Evolutionary conservation across 64 coral and sea anemone species (phyloP), one percentile per base, ranked within the genome.

Genomic region (Stylophora pistillata): DNA sequence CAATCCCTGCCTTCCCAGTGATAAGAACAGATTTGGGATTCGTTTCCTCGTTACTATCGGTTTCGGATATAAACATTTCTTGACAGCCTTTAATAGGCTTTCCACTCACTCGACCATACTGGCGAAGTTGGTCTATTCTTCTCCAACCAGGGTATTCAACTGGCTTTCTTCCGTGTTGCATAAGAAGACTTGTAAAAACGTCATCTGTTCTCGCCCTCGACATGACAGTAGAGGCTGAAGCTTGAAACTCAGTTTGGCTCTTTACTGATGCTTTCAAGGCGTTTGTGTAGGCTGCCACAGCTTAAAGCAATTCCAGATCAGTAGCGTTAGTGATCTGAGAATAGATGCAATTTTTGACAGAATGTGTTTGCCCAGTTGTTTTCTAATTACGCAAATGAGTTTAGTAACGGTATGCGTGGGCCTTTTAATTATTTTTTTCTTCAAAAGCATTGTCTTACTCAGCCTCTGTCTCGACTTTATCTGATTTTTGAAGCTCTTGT

Each of bases 91-190:
- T 17, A 0, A 82, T 23, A 29, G 79, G 79, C 30, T 62, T 32
- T 18, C 79, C 79, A 82, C 29, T 25, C 57, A 57, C 79, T 33
- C 64, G 58, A 18, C 79, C 58, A 4, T 82, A 82, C 79, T 60
- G 64, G 27, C 64, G 30, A 10, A 82, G 25, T 30, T 15, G 79
- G 60, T 82, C 79, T 27, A 30, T 27, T 30, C 79, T 82, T 15
- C 28, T 30, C 55, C 1, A 5, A 33, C 28, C 78, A 26, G 0
- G 11, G 28, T 76, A 21, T 52, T 18, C 31, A 76, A 82, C 13
- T 65, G 79, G 27, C 41, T 82, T 82, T 82, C 79, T 60, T n/a
- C 79, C 79, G 29, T 82, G 56, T 55, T 82, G 79, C 60, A 82
- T 60, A 13, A 82, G 27, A 26, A 82, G 79, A 30, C 58, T 82